Evolutionary conservation across 2,113 vertebrate genomes (phyloP), one percentile per base, ranked within the genome.

Genomic region (Malurus elegans): DNA sequence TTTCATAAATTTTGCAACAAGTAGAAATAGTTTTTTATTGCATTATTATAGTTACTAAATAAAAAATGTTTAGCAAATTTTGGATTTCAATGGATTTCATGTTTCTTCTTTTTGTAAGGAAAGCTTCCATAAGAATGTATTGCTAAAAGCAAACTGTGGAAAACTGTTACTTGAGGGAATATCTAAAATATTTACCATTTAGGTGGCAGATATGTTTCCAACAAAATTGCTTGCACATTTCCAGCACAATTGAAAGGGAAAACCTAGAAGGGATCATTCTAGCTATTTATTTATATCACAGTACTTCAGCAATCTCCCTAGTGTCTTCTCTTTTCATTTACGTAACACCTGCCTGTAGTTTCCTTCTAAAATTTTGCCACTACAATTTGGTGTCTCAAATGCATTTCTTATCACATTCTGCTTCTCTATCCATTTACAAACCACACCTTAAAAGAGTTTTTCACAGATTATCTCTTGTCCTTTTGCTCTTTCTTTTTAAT

Each of bases 111-210:
- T 50, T 61, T 60, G 4, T 47, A 51, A 51, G 9, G 26, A 79
- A 75, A 67, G 0, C 2, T 82, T 69, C 21, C 2, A 0, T 45
- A 51, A 50, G 3, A 28, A 13, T 10, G 2, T 9, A 31, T 32
- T 38, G 4, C 7, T 71, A 25, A 62, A 57, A 67, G 18, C 7
- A 82, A 79, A 71, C 15, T 10, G 6, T 38, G 14, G 70, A 93
- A 85, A 74, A 23, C n/a, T 48, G 9, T 48, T 58, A 9, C n/a
- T 48, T 78, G 28, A 32, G 3, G 26, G 8, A 71, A 62, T 67
- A 87, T 34, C 64, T 56, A 42, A 81, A 53, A 69, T 79, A 82
- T 79, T 91, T 83, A 36, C 4, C 0, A 7, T 87, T 84, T 72
- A 84, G 8, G 12, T 40, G 9, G 1, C 10, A 60, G 29, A 65